Evolutionary conservation across 2,113 vertebrate genomes (phyloP).

Genomic region (Oreocharis arfaki): DNA sequence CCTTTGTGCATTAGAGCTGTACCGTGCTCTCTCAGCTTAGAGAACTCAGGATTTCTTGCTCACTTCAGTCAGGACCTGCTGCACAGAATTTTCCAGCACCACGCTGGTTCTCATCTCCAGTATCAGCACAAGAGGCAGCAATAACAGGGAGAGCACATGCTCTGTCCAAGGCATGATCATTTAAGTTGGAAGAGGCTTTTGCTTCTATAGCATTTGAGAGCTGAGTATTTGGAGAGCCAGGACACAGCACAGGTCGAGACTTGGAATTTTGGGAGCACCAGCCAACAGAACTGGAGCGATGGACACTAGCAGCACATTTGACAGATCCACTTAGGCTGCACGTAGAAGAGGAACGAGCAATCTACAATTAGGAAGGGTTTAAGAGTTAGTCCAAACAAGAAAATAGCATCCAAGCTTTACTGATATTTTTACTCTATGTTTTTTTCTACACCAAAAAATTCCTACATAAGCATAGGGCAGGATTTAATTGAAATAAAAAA

Average conservation of each 20-base stretch:
- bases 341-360: constrained; percentile 78
- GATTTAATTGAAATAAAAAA: not conserved
- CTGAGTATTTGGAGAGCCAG: constrained; percentile 57
- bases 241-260: constrained; percentile 64
- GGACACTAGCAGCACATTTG: constrained; percentile 71
- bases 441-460: not conserved
- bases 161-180: not conserved
- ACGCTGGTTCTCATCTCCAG: constrained; percentile 4
- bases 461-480: not conserved
- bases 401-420: not conserved
- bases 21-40: not conserved
- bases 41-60: constrained; percentile 20
- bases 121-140: constrained; percentile 40
- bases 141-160: not conserved
- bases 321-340: constrained; percentile 76
- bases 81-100: constrained; percentile 13
- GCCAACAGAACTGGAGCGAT: constrained; percentile 80
- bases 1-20: not conserved
- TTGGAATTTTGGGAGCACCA: constrained; percentile 66
- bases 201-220: constrained; percentile 47
- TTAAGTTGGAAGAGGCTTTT: constrained; percentile 17
- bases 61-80: constrained; percentile 40
- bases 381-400: constrained; percentile 46
- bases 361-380: constrained; percentile 71
- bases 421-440: not conserved